These are phyloP conservation scores for Megalonaias nervosa DNA, from an alignment of 1,140 invertebrate species.

Conservation along the genomic window DNA sequence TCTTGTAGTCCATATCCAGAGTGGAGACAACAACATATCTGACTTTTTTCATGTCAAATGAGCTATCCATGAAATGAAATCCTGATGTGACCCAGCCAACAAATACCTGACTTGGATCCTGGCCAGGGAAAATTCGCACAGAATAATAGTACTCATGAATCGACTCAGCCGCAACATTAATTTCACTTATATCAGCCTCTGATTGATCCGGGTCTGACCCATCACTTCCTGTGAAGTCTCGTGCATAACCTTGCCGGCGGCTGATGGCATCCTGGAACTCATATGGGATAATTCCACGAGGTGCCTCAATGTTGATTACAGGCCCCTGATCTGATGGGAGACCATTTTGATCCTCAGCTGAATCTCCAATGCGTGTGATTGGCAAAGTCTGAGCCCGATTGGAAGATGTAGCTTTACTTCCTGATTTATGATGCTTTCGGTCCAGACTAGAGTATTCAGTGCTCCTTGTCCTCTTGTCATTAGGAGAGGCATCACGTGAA, in stretches of 20 bases:
- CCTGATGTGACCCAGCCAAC: constrained; percentile 99
- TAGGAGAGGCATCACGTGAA: constrained; percentile 64
- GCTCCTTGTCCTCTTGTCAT: constrained; percentile 51
- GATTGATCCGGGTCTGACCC: constrained; percentile 62
- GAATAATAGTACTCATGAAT: constrained; percentile 99
- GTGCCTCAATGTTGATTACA: constrained; percentile 53
- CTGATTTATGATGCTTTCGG: constrained; percentile 39
- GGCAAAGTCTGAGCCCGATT: constrained; percentile 37
- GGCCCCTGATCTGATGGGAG: constrained; percentile 33
- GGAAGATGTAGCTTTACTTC: constrained; percentile 18
- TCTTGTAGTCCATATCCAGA: constrained; percentile 69
- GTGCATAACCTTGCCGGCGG: constrained; percentile 28
- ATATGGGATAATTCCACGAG: constrained; percentile 60
- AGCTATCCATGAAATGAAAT: constrained; percentile 88
- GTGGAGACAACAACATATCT: constrained; percentile 86
- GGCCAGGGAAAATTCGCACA: constrained; percentile 90
- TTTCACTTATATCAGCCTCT: constrained; percentile 61
- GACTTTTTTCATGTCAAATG: constrained; percentile 91
- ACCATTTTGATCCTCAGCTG: constrained; percentile 37
- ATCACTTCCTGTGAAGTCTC: constrained; percentile 52
- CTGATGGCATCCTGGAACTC: constrained; percentile 66
- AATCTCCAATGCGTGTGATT: constrained; percentile 38
- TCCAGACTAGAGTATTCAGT: constrained; percentile 62
- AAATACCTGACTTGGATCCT: constrained; percentile 94
- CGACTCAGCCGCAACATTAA: constrained; percentile 79